Conservation (phyloP, 2,888 invertebrate genomes). For the Amphiduros pacificus region DNA sequence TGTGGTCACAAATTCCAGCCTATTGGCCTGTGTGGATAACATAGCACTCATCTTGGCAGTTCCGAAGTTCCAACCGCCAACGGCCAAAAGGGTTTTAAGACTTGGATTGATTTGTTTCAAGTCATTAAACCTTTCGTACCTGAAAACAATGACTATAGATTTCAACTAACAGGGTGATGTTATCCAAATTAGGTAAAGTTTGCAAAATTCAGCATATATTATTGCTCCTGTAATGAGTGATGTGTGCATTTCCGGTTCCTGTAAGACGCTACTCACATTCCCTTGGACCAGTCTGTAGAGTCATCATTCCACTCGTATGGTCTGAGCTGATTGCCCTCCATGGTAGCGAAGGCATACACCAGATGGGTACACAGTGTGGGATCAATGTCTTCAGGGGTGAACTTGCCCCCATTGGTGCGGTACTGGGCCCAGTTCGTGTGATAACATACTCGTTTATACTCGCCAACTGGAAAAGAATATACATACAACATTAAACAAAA, state of each 20-base stretch:
- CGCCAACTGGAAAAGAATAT: too few relatives aligned
- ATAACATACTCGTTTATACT: slow-evolving; percentile 74
- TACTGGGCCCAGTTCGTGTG: slow-evolving; percentile 99
- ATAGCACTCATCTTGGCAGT: slow-evolving; percentile 63
- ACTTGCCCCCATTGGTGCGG: slow-evolving; percentile 80
- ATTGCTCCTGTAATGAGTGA: too few relatives aligned
- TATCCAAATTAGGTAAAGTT: too few relatives aligned
- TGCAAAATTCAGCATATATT: too few relatives aligned
- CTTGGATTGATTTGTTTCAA: slow-evolving; percentile 22
- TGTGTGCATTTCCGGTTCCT: too few relatives aligned
- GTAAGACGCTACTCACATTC: slow-evolving; percentile 31
- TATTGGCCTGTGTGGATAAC: slow-evolving; percentile 36
- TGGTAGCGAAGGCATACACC: slow-evolving; percentile 97
- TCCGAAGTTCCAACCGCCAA: slow-evolving; percentile 95
- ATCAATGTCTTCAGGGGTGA: slow-evolving; percentile 89
- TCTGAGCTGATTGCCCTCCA: slow-evolving; percentile 90
- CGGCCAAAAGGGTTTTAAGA: slow-evolving; percentile 64
- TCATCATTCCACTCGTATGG: slow-evolving; percentile 93
- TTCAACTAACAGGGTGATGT: too few relatives aligned
- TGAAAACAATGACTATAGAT: background rate
- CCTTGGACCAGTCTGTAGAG: slow-evolving; percentile 23
- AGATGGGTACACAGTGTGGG: slow-evolving; percentile 94
- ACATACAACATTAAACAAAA: too few relatives aligned
- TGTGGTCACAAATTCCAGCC: slow-evolving; percentile 39
- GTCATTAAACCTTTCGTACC: slow-evolving; percentile 24